phyloP scores from a whole-genome alignment of 2,113 vertebrate genomes.

The Phainopepla nitens region DNA sequence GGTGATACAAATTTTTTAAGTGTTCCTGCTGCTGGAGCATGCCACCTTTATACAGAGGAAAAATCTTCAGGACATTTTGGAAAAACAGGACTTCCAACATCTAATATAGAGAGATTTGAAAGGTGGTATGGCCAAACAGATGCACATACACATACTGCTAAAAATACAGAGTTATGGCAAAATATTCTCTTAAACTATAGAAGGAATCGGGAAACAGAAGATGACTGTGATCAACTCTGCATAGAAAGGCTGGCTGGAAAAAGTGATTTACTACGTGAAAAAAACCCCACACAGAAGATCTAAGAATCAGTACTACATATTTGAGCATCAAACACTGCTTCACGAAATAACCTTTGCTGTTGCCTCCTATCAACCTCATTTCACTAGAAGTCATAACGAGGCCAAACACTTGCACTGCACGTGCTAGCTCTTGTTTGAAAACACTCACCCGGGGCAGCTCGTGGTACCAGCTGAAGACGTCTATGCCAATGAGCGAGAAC shows the following conservation, averaged over 20 bases:
- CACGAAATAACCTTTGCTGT: not conserved
- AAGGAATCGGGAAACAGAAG: not conserved
- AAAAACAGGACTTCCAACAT: not conserved
- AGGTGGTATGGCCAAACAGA: not conserved
- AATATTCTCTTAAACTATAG: not conserved
- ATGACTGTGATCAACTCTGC: not conserved
- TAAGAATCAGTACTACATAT: not conserved
- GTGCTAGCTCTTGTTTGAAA: not conserved
- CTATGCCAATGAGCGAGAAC: constrained; percentile 92
- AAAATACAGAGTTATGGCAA: not conserved
- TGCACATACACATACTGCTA: not conserved
- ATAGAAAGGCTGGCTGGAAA: not conserved
- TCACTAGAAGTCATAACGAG: not conserved
- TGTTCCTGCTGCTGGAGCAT: not conserved
- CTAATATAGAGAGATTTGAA: not conserved
- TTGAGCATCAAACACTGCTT: not conserved
- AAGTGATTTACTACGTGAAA: not conserved
- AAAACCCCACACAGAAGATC: not conserved
- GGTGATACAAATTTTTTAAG: not conserved
- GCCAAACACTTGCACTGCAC: fast-evolving
- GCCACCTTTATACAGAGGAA: not conserved
- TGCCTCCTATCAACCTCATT: not conserved
- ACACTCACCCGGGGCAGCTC: constrained; percentile 89
- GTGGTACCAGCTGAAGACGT: constrained; percentile 95
- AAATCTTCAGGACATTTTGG: not conserved